Evolutionary conservation across 2,888 invertebrate genomes (phyloP).

Genomic region (Drosophila longiperda): DNA sequence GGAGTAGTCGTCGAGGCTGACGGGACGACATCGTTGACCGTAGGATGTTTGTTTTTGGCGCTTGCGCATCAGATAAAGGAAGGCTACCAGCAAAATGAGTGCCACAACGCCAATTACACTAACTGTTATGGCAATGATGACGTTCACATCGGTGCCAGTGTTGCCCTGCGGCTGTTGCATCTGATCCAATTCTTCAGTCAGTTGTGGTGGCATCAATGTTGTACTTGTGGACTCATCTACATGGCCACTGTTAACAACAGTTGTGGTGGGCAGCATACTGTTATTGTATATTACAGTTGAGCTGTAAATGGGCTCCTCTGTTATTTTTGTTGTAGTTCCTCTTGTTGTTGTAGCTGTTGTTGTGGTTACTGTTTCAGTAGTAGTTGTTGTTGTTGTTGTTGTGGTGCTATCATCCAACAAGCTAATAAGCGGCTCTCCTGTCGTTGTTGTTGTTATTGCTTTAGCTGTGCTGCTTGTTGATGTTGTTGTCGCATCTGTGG

Average conservation of each 20-base stretch:
- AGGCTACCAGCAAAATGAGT: constrained; percentile 90
- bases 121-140: constrained; percentile 92
- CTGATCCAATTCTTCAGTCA: constrained; percentile 59
- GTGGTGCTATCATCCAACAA: constrained; percentile 70
- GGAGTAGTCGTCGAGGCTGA: constrained; percentile 94
- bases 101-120: constrained; percentile 92
- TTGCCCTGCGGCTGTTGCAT: constrained; percentile 73
- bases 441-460: constrained; percentile 59
- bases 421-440: constrained; percentile 65
- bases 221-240: constrained; percentile 19
- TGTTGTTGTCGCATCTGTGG: constrained; percentile 41
- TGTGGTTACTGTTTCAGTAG: constrained; percentile 22
- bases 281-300: constrained; percentile 37
- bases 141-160: constrained; percentile 87
- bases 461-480: constrained; percentile 64
- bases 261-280: constrained; percentile 55
- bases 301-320: constrained; percentile 52
- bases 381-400: constrained; percentile 49
- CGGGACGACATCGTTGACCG: constrained; percentile 94
- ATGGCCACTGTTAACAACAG: constrained; percentile 19
- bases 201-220: constrained; percentile 38
- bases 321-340: constrained; percentile 44
- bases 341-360: constrained; percentile 17
- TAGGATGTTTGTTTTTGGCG: constrained; percentile 92
- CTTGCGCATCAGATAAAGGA: constrained; percentile 91